These are phyloP conservation scores for Caradrina clavipalpis DNA, from an alignment of 2,888 invertebrate genomes.

Conservation along the genomic window DNA sequence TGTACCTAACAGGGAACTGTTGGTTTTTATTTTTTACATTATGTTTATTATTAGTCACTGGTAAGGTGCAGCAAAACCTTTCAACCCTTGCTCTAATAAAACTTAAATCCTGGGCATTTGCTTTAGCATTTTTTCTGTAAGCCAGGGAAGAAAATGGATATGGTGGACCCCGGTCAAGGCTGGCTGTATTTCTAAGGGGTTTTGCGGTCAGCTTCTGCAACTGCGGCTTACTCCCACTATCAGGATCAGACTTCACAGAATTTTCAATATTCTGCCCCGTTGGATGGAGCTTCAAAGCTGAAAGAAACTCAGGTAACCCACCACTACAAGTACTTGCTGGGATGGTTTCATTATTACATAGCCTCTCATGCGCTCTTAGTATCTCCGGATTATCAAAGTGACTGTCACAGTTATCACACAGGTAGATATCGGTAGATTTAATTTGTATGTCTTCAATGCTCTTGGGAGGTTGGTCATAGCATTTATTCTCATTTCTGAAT, in stretches of 20 bases:
- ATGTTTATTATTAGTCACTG: conserved; percentile 80
- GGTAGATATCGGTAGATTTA: conserved; percentile 93
- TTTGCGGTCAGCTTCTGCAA: conserved; percentile 64
- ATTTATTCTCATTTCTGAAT: conserved; percentile 94
- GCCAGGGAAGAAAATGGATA: conserved; percentile 89
- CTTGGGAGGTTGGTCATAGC: conserved; percentile 79
- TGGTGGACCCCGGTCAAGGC: conserved; percentile 83
- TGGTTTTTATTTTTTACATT: conserved; percentile 81
- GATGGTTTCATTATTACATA: conserved; percentile 81
- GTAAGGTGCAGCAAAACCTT: conserved; percentile 83
- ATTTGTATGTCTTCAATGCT: conserved; percentile 84
- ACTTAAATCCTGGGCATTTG: conserved; percentile 76
- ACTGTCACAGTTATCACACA: conserved; percentile 94
- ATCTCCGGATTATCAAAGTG: conserved; percentile 91
- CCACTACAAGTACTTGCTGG: conserved; percentile 74
- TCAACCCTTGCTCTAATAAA: conserved; percentile 85
- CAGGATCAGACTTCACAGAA: conserved; percentile 52
- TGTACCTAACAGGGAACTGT: conserved; percentile 84
- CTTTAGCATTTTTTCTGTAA: conserved; percentile 82
- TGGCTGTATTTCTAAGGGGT: conserved; percentile 78
- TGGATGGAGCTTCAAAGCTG: conserved; percentile 81
- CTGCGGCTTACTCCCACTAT: conserved; percentile 71
- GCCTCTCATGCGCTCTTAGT: conserved; percentile 85
- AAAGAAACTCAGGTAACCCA: conserved; percentile 82
- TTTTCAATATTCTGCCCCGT: conserved; percentile 65